phyloP scores from a whole-genome alignment of 1,140 invertebrate species.

The Calephelis virginiensis region DNA sequence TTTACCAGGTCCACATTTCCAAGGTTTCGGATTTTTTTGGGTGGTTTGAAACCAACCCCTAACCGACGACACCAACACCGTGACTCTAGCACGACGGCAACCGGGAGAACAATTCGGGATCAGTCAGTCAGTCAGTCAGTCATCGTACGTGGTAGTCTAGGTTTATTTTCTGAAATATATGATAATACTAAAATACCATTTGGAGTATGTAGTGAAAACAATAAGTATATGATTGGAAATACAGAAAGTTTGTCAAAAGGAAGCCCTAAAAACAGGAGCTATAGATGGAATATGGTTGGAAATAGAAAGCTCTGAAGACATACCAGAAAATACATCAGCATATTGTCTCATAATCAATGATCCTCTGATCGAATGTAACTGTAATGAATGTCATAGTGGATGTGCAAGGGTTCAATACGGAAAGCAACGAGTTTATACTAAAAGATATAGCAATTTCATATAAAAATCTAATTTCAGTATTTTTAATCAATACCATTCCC shows the following conservation, averaged over 20 bases:
- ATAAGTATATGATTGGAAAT: no score
- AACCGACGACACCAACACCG: no score
- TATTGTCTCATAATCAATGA: slow-evolving; percentile 39
- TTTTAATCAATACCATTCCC: slow-evolving; percentile 19
- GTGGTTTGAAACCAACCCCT: no score
- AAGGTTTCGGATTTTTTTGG: no score
- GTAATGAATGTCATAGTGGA: slow-evolving; percentile 27
- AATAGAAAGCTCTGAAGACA: slow-evolving; percentile 26
- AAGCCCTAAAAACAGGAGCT: slow-evolving; percentile 30
- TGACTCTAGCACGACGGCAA: no score
- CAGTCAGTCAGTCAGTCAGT: no score
- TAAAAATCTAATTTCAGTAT: not conserved
- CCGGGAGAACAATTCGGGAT: no score
- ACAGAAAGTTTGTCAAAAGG: slow-evolving; percentile 17
- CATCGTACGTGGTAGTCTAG: no score
- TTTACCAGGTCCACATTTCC: no score
- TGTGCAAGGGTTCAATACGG: slow-evolving; percentile 17
- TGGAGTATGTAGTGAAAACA: no score
- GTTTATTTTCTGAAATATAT: no score
- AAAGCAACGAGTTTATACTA: slow-evolving; percentile 24
- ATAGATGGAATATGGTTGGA: slow-evolving; percentile 30
- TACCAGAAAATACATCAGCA: slow-evolving; percentile 33
- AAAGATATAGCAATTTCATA: slow-evolving; percentile 30
- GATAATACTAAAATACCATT: no score
- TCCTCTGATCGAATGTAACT: slow-evolving; percentile 31